These are phyloP conservation scores for Uropsilus gracilis DNA, from an alignment of 2,113 vertebrate genomes.

Conservation along the genomic window DNA sequence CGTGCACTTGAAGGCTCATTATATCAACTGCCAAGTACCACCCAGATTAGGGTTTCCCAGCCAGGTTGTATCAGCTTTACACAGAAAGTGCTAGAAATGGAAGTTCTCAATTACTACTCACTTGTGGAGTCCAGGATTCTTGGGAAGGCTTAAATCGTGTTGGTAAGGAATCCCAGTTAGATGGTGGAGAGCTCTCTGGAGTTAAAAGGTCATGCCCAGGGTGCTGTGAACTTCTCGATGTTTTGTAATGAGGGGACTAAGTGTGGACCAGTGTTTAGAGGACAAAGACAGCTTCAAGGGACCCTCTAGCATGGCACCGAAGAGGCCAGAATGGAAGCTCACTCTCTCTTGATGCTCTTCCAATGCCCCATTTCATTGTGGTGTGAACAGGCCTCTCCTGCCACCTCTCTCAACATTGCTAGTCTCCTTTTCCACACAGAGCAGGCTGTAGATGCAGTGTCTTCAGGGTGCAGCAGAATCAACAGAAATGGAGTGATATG, in stretches of 20 bases:
- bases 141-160: background rate
- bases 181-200: background rate
- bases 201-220: background rate
- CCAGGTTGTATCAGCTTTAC: background rate
- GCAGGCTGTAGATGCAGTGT: background rate
- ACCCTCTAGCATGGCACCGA: background rate
- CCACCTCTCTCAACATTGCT: background rate
- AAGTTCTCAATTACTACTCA: background rate
- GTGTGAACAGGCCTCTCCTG: background rate
- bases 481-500: background rate
- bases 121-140: background rate
- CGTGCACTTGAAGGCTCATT: rapidly evolving
- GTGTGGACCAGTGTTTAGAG: background rate
- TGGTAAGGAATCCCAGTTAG: background rate
- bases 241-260: background rate
- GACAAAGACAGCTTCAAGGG: background rate
- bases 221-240: background rate
- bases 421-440: background rate
- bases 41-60: background rate
- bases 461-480: background rate
- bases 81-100: background rate
- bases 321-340: background rate
- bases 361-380: background rate
- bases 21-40: too few relatives aligned
- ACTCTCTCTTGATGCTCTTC: background rate